These are phyloP conservation scores for Himalopsyche japonica DNA, from an alignment of 2,888 invertebrate genomes.

Conservation along the genomic window DNA sequence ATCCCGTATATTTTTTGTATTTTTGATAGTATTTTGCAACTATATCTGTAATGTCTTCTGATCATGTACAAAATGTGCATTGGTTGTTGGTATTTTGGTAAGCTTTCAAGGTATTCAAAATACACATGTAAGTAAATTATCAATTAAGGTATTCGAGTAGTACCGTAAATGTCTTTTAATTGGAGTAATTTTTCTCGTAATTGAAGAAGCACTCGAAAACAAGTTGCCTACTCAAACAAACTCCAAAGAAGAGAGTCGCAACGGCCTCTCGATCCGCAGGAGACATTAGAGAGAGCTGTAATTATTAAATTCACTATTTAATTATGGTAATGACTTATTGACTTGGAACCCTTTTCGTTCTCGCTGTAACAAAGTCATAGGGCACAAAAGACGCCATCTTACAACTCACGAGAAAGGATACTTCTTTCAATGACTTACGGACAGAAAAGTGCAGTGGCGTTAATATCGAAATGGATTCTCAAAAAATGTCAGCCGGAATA, in stretches of 20 bases:
- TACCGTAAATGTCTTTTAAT: slow-evolving; percentile 8
- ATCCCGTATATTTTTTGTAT: no score
- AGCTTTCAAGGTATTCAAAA: neutral
- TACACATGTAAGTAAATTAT: neutral
- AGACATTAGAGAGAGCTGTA: slow-evolving; percentile 23
- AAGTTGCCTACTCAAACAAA: slow-evolving; percentile 1
- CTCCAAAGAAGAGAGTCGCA: neutral
- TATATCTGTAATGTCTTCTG: no score
- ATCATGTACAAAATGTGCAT: no score
- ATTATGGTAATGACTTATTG: slow-evolving; percentile 37
- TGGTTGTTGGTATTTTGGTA: no score
- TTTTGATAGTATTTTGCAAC: no score
- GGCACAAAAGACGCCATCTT: neutral
- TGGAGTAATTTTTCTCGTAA: slow-evolving; percentile 31
- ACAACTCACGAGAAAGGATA: neutral
- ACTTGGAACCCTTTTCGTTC: slow-evolving; percentile 11
- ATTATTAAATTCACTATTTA: slow-evolving; percentile 36
- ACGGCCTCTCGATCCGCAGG: neutral
- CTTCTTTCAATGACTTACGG: neutral
- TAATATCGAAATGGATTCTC: neutral
- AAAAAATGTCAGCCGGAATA: no score
- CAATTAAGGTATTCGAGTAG: neutral
- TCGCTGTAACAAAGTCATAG: neutral
- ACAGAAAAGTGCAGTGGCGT: neutral
- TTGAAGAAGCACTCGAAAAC: slow-evolving; percentile 23